Percentiles rank a stretch among this genome's conserved stretches.
Evolutionary conservation across 2,888 invertebrate species (phyloP).

Genomic region (Pristionchus fissidentatus): DNA sequence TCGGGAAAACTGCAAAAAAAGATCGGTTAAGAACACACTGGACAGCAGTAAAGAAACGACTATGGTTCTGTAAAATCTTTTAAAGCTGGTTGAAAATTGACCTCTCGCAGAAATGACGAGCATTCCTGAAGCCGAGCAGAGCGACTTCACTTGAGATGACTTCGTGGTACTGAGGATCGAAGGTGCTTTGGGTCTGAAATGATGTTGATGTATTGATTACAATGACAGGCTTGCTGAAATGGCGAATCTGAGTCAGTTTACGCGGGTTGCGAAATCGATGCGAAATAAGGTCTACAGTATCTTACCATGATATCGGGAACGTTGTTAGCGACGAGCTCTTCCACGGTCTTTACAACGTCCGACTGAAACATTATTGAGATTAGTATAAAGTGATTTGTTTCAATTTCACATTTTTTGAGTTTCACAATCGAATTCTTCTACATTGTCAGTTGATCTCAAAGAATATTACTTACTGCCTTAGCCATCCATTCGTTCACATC

Average conservation of each 20-base stretch:
- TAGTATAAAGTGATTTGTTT: too few species aligned
- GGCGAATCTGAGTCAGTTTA: too few species aligned
- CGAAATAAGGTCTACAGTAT: too few species aligned
- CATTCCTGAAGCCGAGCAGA: conserved; percentile 5
- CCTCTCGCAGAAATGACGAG: conserved; percentile 18
- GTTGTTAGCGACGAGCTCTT: background rate
- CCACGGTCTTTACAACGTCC: background rate
- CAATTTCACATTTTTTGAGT: too few species aligned
- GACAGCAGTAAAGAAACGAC: too few species aligned
- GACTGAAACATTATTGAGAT: too few species aligned
- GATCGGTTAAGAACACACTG: background rate
- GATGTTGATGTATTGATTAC: background rate
- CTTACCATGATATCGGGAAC: conserved; percentile 6
- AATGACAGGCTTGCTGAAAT: background rate
- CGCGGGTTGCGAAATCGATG: too few species aligned
- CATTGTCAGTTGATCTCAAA: too few species aligned
- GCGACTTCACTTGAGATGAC: background rate
- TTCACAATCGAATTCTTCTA: too few species aligned
- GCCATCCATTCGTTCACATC: background rate
- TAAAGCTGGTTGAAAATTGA: too few species aligned
- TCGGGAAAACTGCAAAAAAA: background rate
- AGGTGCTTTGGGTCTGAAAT: conserved; percentile 3
- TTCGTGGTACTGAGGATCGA: conserved; percentile 3
- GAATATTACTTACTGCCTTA: background rate
- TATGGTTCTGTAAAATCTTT: too few species aligned